Evolutionary conservation across 2,888 invertebrate genomes (phyloP).

Genomic region (Rhodophaea formosa): DNA sequence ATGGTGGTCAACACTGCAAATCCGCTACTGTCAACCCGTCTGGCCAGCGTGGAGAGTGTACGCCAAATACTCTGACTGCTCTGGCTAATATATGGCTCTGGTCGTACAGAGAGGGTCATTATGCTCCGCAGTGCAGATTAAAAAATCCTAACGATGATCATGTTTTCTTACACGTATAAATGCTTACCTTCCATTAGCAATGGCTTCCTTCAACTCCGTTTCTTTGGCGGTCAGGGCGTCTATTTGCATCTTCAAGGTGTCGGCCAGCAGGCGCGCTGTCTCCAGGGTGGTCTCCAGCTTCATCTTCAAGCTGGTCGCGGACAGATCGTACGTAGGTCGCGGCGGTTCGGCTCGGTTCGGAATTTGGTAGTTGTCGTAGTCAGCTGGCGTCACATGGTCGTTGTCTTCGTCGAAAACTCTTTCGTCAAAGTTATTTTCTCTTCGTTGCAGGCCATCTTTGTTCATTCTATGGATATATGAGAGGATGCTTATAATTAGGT

Average conservation of each 20-base stretch:
- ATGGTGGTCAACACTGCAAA: too few relatives aligned
- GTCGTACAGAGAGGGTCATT: too few relatives aligned
- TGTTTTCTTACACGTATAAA: neutral
- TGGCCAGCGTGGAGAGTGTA: too few relatives aligned
- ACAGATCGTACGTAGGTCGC: slow-evolving; percentile 24
- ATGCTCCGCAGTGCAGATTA: too few relatives aligned
- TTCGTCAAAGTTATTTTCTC: slow-evolving; percentile 28
- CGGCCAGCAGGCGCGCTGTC: slow-evolving; percentile 48
- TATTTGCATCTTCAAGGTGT: slow-evolving; percentile 52
- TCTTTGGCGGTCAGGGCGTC: slow-evolving; percentile 42
- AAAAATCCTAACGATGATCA: too few relatives aligned
- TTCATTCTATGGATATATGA: neutral
- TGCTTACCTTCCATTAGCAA: slow-evolving; percentile 59
- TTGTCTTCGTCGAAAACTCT: slow-evolving; percentile 33
- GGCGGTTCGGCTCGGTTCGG: neutral
- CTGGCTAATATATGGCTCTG: too few relatives aligned
- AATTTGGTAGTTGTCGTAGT: neutral
- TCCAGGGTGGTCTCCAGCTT: slow-evolving; percentile 49
- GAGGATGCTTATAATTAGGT: neutral
- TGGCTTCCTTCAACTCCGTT: slow-evolving; percentile 54
- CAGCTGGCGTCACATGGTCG: neutral
- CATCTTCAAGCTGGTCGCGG: slow-evolving; percentile 37
- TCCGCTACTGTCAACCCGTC: too few relatives aligned
- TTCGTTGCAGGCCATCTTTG: slow-evolving; percentile 31
- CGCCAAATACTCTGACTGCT: too few relatives aligned